phyloP scores from a whole-genome alignment of 2,797 vertebrate genomes.

The Antennarius maculatus region DNA sequence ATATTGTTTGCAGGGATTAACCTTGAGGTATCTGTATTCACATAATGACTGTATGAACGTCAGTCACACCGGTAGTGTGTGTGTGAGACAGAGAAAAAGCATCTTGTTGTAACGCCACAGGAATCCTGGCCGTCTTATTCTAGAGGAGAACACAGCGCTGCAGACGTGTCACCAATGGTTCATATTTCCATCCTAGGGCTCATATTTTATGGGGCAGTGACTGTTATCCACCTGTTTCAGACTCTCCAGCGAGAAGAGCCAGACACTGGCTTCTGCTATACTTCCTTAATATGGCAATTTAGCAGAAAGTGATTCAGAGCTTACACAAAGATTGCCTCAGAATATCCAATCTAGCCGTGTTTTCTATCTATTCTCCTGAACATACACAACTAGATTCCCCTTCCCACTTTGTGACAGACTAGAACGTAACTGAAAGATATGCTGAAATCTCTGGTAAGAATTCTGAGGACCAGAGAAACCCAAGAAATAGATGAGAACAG shows the following conservation, averaged over 20 bases:
- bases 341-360: constrained; percentile 26
- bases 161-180: constrained; percentile 27
- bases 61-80: neutral
- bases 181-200: constrained; percentile 43
- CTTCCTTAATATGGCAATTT: constrained; percentile 21
- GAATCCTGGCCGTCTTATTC: constrained; percentile 31
- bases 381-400: neutral
- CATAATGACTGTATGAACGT: neutral
- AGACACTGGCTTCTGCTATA: constrained; percentile 16
- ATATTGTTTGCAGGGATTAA: no score
- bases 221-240: constrained; percentile 52
- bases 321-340: constrained; percentile 33
- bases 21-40: no score
- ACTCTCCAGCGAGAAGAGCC: constrained; percentile 15
- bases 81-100: neutral
- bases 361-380: constrained; percentile 15
- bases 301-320: constrained; percentile 26
- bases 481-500: constrained; percentile 30
- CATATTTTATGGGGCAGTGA: constrained; percentile 32
- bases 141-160: constrained; percentile 41
- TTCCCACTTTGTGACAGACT: neutral
- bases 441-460: constrained; percentile 15
- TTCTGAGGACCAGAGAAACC: constrained; percentile 7
- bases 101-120: constrained; percentile 15
- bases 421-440: constrained; percentile 15